phyloP scores from a whole-genome alignment of 2,797 vertebrate species.

The Lepidocolaptes lacrymiger region DNA sequence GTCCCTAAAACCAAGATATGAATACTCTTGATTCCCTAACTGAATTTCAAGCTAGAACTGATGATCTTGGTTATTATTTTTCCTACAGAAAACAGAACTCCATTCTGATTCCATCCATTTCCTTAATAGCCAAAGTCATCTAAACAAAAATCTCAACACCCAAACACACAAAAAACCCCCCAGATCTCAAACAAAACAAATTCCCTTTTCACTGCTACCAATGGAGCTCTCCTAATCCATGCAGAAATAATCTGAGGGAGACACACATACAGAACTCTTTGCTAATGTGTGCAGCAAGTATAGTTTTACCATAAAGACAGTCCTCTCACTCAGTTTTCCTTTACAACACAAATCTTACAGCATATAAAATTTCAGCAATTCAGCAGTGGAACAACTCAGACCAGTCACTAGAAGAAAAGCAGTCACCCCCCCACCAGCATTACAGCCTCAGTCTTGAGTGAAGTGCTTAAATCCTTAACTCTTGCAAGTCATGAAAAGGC shows the following conservation, averaged over 20 bases:
- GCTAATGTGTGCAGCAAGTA: neutral
- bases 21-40: neutral
- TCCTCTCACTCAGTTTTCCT: neutral
- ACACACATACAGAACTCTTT: neutral
- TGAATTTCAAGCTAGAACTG: neutral
- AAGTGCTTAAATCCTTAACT: neutral
- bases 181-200: neutral
- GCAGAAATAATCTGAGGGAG: neutral
- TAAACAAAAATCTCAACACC: neutral
- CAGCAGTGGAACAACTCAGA: neutral
- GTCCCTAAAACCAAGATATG: neutral
- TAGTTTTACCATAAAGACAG: neutral
- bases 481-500: neutral
- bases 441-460: neutral
- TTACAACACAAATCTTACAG: neutral
- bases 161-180: fast-evolving
- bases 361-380: neutral
- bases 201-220: neutral
- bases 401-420: neutral
- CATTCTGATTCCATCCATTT: neutral
- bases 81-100: neutral
- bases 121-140: neutral
- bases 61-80: neutral
- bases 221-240: neutral
- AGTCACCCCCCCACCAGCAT: neutral